Evolutionary conservation across 2,797 vertebrate genomes (phyloP).

Genomic region (Gymnothorax reevesii): DNA sequence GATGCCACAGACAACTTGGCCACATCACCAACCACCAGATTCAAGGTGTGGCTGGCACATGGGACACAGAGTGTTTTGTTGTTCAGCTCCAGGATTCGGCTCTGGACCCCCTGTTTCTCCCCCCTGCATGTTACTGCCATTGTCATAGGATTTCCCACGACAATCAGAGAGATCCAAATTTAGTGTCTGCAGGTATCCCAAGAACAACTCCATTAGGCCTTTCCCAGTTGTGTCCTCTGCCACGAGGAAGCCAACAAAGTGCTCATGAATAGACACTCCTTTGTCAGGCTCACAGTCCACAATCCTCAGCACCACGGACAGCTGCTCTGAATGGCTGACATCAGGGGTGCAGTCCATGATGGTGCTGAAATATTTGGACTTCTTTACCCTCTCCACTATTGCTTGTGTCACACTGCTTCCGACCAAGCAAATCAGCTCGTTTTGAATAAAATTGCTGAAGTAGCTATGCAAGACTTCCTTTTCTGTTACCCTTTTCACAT

Average conservation of each 20-base stretch:
- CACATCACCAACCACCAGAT: too few species aligned
- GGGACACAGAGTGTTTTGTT: slow-evolving; percentile 35
- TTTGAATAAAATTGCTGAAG: slow-evolving; percentile 27
- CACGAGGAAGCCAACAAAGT: too few species aligned
- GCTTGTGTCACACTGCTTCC: slow-evolving; percentile 27
- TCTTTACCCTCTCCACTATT: slow-evolving; percentile 30
- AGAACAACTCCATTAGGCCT: slow-evolving; percentile 25
- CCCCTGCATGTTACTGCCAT: too few species aligned
- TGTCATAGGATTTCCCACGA: slow-evolving; percentile 38
- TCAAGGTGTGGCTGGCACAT: too few species aligned
- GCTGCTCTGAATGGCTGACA: too few species aligned
- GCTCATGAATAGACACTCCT: too few species aligned
- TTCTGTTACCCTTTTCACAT: too few species aligned
- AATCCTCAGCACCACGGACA: too few species aligned
- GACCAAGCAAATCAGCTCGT: slow-evolving; percentile 37
- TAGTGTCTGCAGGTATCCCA: slow-evolving; percentile 26
- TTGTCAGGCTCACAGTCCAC: too few species aligned
- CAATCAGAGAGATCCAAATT: slow-evolving; percentile 39
- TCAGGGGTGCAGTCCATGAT: too few species aligned
- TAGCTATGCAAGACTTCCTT: slow-evolving; percentile 41
- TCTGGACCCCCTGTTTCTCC: slow-evolving; percentile 40
- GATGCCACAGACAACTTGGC: too few species aligned
- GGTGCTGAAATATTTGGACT: too few species aligned
- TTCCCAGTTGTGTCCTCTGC: slow-evolving; percentile 39
- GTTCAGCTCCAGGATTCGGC: slow-evolving; percentile 36